Percentiles rank a stretch among this genome's conserved stretches.
Conservation (phyloP, 1,140 invertebrate genomes). For the Cotesia glomerata region DNA sequence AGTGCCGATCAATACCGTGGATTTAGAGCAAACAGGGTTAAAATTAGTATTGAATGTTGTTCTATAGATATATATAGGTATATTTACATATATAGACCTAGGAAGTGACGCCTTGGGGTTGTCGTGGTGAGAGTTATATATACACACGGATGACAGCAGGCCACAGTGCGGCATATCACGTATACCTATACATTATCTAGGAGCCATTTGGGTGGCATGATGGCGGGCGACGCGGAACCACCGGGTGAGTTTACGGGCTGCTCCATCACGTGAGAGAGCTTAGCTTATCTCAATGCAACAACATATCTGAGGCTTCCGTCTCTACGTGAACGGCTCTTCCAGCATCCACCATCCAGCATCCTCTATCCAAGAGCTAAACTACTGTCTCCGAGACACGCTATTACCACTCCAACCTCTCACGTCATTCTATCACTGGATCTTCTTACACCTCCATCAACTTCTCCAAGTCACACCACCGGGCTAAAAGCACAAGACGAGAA, state of each 20-base stretch:
- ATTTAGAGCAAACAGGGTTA: neutral
- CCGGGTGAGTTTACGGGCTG: constrained; percentile 56
- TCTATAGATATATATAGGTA: neutral
- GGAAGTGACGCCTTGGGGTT: constrained; percentile 6
- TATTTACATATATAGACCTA: neutral
- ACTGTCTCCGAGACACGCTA: constrained; percentile 14
- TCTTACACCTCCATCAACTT: neutral
- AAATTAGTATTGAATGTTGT: neutral
- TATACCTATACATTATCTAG: constrained; percentile 55
- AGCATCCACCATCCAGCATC: neutral
- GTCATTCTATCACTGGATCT: constrained; percentile 2
- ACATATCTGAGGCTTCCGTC: constrained; percentile 59
- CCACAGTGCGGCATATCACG: constrained; percentile 34
- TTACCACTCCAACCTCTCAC: constrained; percentile 15
- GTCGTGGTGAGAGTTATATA: constrained; percentile 26
- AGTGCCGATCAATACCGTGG: neutral
- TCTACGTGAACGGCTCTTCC: constrained; percentile 26
- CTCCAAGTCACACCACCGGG: neutral
- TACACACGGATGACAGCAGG: constrained; percentile 21
- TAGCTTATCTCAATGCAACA: constrained; percentile 61
- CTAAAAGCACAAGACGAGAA: neutral
- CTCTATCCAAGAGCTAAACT: neutral
- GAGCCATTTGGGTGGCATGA: constrained; percentile 56
- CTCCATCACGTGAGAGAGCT: constrained; percentile 56
- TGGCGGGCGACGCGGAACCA: constrained; percentile 30